These are phyloP conservation scores for Xiphophorus hellerii DNA, from an alignment of 2,113 vertebrate species.

Conservation along the genomic window DNA sequence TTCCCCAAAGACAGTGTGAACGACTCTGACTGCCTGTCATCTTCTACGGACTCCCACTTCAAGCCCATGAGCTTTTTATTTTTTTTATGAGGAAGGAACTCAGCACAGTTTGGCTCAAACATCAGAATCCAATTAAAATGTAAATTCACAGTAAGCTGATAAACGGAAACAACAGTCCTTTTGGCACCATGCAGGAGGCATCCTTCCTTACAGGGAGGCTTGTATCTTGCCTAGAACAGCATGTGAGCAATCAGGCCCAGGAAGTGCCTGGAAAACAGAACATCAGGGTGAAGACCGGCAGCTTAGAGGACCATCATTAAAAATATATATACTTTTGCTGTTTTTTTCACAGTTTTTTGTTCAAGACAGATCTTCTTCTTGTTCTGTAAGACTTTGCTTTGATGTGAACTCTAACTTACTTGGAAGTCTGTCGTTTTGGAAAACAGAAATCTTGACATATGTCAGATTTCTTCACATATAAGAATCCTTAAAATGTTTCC, in stretches of 20 bases:
- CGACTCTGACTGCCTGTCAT: constrained; percentile 70
- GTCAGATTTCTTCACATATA: constrained; percentile 14
- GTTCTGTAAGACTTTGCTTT: not conserved
- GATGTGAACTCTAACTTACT: not conserved
- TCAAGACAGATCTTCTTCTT: constrained; percentile 13
- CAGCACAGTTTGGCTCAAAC: constrained; percentile 59
- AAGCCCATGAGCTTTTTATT: constrained; percentile 55
- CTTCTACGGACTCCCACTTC: constrained; percentile 55
- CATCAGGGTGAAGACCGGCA: constrained; percentile 34
- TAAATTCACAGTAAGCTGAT: constrained; percentile 71
- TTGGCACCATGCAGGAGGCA: constrained; percentile 43
- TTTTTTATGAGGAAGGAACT: constrained; percentile 55
- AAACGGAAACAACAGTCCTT: constrained; percentile 56
- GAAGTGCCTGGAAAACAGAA: constrained; percentile 40
- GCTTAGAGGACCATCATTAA: constrained; percentile 37
- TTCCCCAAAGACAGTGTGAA: constrained; percentile 63
- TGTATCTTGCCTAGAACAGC: constrained; percentile 29
- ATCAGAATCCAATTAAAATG: constrained; percentile 76
- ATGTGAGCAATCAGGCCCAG: constrained; percentile 36
- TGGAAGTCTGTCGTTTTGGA: not conserved
- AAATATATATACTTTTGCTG: constrained; percentile 30
- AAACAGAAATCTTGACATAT: too few species aligned
- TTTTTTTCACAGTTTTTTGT: constrained; percentile 17
- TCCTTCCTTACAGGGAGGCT: constrained; percentile 26
- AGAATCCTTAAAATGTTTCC: constrained; percentile 33